Evolutionary conservation across 2,888 invertebrate species (phyloP).

Genomic region (Drosophila antonietae): DNA sequence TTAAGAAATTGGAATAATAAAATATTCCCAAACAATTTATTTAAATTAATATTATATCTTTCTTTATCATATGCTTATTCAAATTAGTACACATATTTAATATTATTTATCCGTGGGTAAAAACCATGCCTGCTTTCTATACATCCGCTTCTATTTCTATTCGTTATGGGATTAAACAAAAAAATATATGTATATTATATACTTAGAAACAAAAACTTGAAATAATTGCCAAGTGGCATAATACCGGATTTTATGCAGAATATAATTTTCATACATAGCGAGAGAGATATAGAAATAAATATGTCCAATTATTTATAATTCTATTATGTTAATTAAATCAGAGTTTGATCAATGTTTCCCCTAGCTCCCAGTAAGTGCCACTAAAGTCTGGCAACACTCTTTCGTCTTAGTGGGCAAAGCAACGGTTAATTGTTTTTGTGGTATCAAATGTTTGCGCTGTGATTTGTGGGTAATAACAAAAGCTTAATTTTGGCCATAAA

Average conservation of each 20-base stretch:
- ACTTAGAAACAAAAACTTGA: not conserved
- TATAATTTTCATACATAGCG: not conserved
- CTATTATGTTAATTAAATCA: constrained; percentile 20
- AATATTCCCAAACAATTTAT: not conserved
- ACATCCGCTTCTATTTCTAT: constrained; percentile 35
- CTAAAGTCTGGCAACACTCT: constrained; percentile 10
- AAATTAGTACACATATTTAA: not conserved
- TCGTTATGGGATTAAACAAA: constrained; percentile 8
- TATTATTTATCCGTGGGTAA: constrained; percentile 5
- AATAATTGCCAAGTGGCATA: constrained; percentile 49
- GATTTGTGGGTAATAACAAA: constrained; percentile 5
- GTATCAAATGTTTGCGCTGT: not conserved
- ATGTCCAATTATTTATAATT: constrained; percentile 26
- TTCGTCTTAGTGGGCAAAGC: not conserved
- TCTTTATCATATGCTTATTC: not conserved
- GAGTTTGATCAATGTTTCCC: constrained; percentile 16
- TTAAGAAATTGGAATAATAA: too few relatives aligned
- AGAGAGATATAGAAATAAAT: not conserved
- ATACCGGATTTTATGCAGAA: constrained; percentile 42
- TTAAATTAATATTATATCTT: not conserved
- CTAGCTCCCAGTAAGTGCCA: constrained; percentile 1
- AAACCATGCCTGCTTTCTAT: constrained; percentile 41
- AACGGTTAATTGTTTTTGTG: constrained; percentile 5
- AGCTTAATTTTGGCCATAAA: not conserved
- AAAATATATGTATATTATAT: not conserved